Evolutionary conservation across 1,140 invertebrate genomes (phyloP).

Genomic region (Monomorium pharaonis): DNA sequence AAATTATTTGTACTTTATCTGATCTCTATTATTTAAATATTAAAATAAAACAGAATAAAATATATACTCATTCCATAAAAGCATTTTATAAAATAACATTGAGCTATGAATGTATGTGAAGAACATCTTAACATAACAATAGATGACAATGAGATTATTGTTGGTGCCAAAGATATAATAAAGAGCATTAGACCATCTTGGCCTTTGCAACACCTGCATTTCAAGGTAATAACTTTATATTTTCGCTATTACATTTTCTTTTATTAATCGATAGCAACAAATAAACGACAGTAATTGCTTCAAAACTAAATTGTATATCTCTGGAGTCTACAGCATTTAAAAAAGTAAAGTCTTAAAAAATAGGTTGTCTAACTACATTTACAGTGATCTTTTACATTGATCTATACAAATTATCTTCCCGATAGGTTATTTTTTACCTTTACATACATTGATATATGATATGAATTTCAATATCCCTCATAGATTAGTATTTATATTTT

Average conservation of each 20-base stretch:
- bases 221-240: conserved; percentile 83
- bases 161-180: conserved; percentile 85
- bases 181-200: conserved; percentile 86
- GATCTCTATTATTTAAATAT: neutral
- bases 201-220: conserved; percentile 83
- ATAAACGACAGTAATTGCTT: neutral
- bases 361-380: neutral
- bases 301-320: neutral
- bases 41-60: neutral
- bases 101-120: conserved; percentile 57
- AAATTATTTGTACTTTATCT: neutral
- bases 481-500: neutral
- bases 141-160: conserved; percentile 85
- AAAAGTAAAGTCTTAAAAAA: too few species aligned
- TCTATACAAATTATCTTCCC: neutral
- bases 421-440: neutral
- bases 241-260: neutral
- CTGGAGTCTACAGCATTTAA: neutral
- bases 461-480: neutral
- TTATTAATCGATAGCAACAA: neutral
- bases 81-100: neutral
- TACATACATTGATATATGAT: neutral
- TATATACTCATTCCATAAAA: too few species aligned
- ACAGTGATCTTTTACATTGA: neutral
- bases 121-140: conserved; percentile 84